Evolutionary conservation across 2,888 invertebrate species (phyloP).

Genomic region (Pantelozetes paolii): DNA sequence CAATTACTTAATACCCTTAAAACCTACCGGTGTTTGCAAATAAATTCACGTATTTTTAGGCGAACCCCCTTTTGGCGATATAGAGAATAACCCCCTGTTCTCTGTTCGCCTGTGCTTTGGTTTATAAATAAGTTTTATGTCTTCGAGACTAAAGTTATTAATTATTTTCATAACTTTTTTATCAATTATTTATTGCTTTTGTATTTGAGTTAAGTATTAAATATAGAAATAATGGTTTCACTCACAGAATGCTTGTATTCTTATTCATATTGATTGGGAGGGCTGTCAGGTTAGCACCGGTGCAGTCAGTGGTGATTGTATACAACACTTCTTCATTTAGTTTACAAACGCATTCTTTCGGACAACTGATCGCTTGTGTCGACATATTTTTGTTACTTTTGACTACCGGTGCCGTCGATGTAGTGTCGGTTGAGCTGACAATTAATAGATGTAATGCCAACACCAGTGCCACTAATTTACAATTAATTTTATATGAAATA

Average conservation of each 20-base stretch:
- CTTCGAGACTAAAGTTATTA: too few relatives aligned
- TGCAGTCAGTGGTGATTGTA: constrained; percentile 11
- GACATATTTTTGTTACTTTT: not conserved
- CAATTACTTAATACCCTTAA: too few relatives aligned
- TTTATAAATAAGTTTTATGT: too few relatives aligned
- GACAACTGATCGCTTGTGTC: not conserved
- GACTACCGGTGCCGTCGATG: not conserved
- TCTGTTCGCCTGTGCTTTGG: too few relatives aligned
- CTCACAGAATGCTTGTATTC: not conserved
- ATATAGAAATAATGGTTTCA: too few relatives aligned
- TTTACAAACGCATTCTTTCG: constrained; percentile 3
- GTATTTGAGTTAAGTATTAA: too few relatives aligned
- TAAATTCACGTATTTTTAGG: too few relatives aligned
- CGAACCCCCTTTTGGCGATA: too few relatives aligned
- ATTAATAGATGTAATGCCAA: not conserved
- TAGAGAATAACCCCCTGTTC: too few relatives aligned
- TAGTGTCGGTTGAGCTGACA: not conserved
- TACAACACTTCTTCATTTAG: not conserved
- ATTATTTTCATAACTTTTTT: too few relatives aligned
- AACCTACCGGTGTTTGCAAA: too few relatives aligned
- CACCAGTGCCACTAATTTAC: constrained; percentile 1
- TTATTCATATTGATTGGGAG: not conserved
- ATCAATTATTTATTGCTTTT: too few relatives aligned
- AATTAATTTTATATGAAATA: not conserved
- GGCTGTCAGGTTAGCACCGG: not conserved